Evolutionary conservation across 2,888 invertebrate species (phyloP), one percentile per base, ranked within the genome.

Genomic region (Cataglyphis livida): DNA sequence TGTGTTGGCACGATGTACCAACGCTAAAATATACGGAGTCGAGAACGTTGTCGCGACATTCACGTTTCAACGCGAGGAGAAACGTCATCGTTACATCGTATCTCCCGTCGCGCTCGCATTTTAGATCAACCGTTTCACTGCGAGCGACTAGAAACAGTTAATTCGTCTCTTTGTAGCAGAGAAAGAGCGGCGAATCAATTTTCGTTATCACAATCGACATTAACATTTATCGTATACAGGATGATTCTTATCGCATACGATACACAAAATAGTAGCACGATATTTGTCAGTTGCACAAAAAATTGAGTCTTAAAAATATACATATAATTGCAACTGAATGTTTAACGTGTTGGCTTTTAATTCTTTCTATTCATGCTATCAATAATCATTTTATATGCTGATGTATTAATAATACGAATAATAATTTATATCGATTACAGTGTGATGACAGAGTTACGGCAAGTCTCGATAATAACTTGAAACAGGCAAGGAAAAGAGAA

Each of bases 21-120:
- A 81, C 81, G 66, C 83, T 84, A 82, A 79, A 88, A 89, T 85
- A 79, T 84, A 85, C 73, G 81, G 83, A 88, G 84, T 88, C 82
- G 88, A 89, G 85, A 73, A 88, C 85, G 84, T 87, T 90, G 90
- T 88, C 88, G 85, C 79, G 86, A 86, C 88, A 87, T 83, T 88
- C 86, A 84, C 84, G 86, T 85, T 82, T 85, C 85, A 71, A 57
- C 44, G 59, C 70, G 54, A 82, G 84, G 66, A 51, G 51, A 51
- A 81, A 79, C 59, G 82, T 75, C 59, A 54, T 41, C 48, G 83
- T 41, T 78, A 79, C 78, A 81, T 81, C 83, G 84, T 83, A 68
- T 38, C 73, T 59, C 81, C 61, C 71, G 44, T 75, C 65, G 68
- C 61, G 38, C 68, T 28, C 70, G 87, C 83, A 84, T 89, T 89